Base-by-base conservation (phyloP, 2,113 vertebrate genomes). In the Andinoacara biseriatus region DNA sequence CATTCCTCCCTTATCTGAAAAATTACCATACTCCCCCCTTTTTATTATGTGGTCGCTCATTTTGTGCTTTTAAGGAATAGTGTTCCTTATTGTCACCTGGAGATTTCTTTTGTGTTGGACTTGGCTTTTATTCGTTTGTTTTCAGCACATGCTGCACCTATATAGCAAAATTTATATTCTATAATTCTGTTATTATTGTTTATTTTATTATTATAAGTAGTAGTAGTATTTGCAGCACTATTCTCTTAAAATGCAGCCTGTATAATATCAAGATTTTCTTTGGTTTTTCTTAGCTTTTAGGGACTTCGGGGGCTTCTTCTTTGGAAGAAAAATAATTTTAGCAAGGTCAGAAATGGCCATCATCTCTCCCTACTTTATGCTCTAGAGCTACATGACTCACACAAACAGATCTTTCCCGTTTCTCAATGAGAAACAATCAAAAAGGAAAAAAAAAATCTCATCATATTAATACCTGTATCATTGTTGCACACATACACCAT, bases 401-500 rank as follows among this genome's bases (percentile, higher is more conserved):
- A 74, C 14, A 63, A 26, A 29, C 5, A 14, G 4, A n/a, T 56
- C 8, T 46, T 2, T 57, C 5, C 22, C 10, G 8, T 22, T 26
- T 57, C 31, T 15, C 5, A 29, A 5, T 74, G 17, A 54, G 10
- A 14, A 22, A 83, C 11, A 40, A 3, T 22, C 5, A 38, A 57
- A 76, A 77, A 56, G 7, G 24, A n/a, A 33, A 61, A 58, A n/a
- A 58, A 46, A 49, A 8, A 33, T 26, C 29, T 81, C 13, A 29
- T 81, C 33, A 56, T 20, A 40, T 24, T 49, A 75, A 75, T 38
- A 67, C 54, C 22, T 43, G 22, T 22, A 49, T 74, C 82, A 54
- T 61, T 75, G 13, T 2, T 40, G 76, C 67, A 76, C 77, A 88
- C 57, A 65, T 29, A 57, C 22, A 10, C 24, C 40, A 74, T 46